Percentiles rank a stretch among this genome's conserved stretches.
These are phyloP conservation scores for Trachythela sp. DNA, from an alignment of 64 coral and sea anemone genomes.

Conservation along the genomic window DNA sequence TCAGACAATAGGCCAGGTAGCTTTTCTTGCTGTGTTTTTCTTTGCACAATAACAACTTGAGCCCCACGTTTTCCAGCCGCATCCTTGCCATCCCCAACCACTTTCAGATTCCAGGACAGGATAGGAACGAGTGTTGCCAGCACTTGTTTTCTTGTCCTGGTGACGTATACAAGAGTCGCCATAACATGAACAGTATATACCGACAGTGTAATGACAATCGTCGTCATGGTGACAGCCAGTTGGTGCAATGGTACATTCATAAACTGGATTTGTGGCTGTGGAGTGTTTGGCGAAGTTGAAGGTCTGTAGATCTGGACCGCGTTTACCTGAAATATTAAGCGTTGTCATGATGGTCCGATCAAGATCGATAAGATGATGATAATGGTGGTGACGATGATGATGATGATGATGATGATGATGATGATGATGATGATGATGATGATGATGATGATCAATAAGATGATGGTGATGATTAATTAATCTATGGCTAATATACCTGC, in stretches of 20 bases:
- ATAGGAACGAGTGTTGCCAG: background rate
- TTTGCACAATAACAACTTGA: slow-evolving; percentile 11
- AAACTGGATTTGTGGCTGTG: background rate
- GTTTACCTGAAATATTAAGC: background rate
- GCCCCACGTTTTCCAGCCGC: background rate
- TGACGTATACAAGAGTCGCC: slow-evolving; percentile 20
- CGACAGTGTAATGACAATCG: slow-evolving; percentile 22
- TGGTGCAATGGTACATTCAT: slow-evolving; percentile 17
- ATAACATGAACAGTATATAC: slow-evolving; percentile 7
- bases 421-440: too few relatives aligned
- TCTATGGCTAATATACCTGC: background rate
- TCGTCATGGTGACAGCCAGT: slow-evolving; percentile 9
- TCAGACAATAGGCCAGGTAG: too few relatives aligned
- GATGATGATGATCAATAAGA: too few relatives aligned
- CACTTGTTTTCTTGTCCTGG: background rate
- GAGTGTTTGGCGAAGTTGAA: slow-evolving; percentile 20
- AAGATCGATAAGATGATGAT: too few relatives aligned
- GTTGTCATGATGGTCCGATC: too few relatives aligned
- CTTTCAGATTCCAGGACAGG: background rate
- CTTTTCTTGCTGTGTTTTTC: background rate
- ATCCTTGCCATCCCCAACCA: slow-evolving; percentile 30
- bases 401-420: too few relatives aligned
- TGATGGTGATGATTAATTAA: too few relatives aligned
- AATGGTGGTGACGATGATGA: too few relatives aligned
- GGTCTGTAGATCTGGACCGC: background rate